Evolutionary conservation across 1,140 invertebrate species (phyloP).

Genomic region (Eriosoma lanigerum): DNA sequence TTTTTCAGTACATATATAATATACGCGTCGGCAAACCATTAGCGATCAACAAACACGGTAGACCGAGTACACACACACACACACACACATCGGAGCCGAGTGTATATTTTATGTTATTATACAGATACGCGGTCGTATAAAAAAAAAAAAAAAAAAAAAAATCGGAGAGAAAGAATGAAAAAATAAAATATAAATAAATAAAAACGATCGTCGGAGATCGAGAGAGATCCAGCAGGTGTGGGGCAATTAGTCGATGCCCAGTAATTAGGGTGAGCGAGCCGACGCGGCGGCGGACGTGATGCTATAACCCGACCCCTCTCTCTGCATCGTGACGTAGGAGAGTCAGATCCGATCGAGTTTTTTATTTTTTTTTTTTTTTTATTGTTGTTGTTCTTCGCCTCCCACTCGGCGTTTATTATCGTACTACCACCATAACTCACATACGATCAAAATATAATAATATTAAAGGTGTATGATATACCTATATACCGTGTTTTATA

Average conservation of each 20-base stretch:
- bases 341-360: not conserved
- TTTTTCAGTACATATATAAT: no score
- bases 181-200: no score
- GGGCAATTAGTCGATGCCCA: conserved; percentile 50
- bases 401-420: not conserved
- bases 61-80: not conserved
- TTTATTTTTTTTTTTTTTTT: no score
- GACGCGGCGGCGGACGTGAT: conserved; percentile 46
- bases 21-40: conserved; percentile 25
- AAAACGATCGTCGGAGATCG: not conserved
- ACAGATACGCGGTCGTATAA: no score
- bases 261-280: conserved; percentile 49
- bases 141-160: no score
- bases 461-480: not conserved
- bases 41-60: conserved; percentile 46
- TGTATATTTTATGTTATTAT: no score
- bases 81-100: not conserved
- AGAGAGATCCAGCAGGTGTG: conserved; percentile 27
- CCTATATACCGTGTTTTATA: no score
- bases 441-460: not conserved
- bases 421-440: not conserved
- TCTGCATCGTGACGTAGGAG: not conserved
- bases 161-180: no score
- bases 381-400: no score
- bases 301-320: not conserved